A percentile compares a stretch with the other conserved stretches of the same genome.
phyloP scores from a whole-genome alignment of 2,888 invertebrate genomes.

The Drosophila formosana region DNA sequence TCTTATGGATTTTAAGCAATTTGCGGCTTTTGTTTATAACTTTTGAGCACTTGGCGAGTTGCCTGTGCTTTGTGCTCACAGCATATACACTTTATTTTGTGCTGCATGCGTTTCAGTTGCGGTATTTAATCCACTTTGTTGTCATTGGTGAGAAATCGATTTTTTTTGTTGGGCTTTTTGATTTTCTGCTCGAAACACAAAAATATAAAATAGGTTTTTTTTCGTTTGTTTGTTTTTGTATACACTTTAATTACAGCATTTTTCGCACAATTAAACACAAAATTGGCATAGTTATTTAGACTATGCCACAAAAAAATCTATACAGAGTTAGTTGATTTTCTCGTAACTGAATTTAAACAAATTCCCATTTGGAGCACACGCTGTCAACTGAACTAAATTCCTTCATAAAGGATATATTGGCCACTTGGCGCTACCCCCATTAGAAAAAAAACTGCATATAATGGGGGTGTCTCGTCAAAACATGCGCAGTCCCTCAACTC shows the following conservation, averaged over 20 bases:
- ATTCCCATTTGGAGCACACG: conserved; percentile 60
- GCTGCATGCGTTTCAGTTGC: conserved; percentile 12
- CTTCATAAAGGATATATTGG: conserved; percentile 62
- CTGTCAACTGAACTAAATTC: conserved; percentile 78
- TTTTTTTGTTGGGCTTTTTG: conserved; percentile 66
- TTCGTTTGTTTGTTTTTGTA: conserved; percentile 13
- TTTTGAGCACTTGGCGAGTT: conserved; percentile 5
- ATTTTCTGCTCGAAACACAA: conserved; percentile 48
- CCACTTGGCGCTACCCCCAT: conserved; percentile 50
- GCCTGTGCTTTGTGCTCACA: conserved; percentile 1
- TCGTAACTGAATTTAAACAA: conserved; percentile 34
- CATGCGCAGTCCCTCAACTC: conserved; percentile 51
- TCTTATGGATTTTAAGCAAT: conserved; percentile 8
- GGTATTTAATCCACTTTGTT: conserved; percentile 66
- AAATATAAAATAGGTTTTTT: conserved; percentile 11
- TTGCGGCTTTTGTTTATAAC: conserved; percentile 29
- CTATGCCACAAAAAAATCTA: conserved; percentile 17
- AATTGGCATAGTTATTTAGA: conserved; percentile 18
- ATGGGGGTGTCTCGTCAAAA: conserved; percentile 42
- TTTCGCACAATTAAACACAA: conserved; percentile 19
- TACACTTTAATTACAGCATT: conserved; percentile 30
- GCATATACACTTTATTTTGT: not conserved
- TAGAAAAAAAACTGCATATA: conserved; percentile 1
- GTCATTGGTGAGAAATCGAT: conserved; percentile 76
- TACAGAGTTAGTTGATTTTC: conserved; percentile 28